Base-by-base conservation (phyloP, 2,113 vertebrate genomes). In the Heterotis niloticus region DNA sequence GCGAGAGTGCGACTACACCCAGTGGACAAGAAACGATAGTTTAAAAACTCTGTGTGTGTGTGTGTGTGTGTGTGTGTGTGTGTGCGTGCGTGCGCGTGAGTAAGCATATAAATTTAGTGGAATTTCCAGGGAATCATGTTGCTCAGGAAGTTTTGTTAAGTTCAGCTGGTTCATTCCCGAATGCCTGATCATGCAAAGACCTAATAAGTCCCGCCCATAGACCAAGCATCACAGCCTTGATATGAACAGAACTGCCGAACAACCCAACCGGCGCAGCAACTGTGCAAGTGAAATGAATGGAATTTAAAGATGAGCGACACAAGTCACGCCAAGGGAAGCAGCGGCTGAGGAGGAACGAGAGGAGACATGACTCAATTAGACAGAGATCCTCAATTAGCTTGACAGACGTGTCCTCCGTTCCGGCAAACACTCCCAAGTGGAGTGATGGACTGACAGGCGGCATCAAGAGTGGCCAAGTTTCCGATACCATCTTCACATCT, bases 1-100 rank as follows among this genome's bases (percentile, higher is more conserved):
- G 76, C 83, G 52, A 1, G 78, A 86, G 79, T 0, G 14, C 79
- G 89, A 83, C 88, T 86, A 87, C 85, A 82, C 83, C 85, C 83
- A 87, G 81, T 84, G 83, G 67, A 83, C 70, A 51, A 70, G 79
- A 82, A 76, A 78, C 79, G 84, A 78, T 85, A 80, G 84, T 81
- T 86, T 74, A 81, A 23, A 81, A 62, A 10, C 5, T 44, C 59
- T 75, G 78, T n/a, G 56, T 71, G 52, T 13, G 74, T 10, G 74
- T 62, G 64, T 44, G 34, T 24, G 64, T 24, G n/a, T 24, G 34
- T 44, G 34, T 44, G 34, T 44, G 34, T 44, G 34, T 44, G 34
- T 44, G 34, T 44, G 34, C 7, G 34, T 44, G 34, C 7, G 34
- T 44, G 34, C 7, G 34, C 7, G 34, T 44, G 34, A 4, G 34